Base-by-base conservation (phyloP, 2,888 invertebrate species). In the Bellardia bayeri region DNA sequence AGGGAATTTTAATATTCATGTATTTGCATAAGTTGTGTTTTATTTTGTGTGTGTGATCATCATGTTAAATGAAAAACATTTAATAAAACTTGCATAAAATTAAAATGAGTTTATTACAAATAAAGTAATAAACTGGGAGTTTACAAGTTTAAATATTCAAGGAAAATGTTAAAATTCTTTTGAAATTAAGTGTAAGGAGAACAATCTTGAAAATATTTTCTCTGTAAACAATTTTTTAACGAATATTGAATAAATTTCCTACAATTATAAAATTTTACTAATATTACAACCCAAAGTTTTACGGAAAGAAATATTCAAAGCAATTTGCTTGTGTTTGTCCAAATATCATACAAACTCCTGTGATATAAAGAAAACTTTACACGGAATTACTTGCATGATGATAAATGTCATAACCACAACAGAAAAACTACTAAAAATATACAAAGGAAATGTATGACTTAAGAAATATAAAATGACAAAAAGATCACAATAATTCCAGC, bases 71-170 rank as follows among this genome's bases (percentile, higher is more conserved):
- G 61, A 79, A 80, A 78, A 76, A 76, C 51, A 45, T 76, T 76
- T 75, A 68, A 82, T 76, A 83, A 81, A 71, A 85, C 75, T 85
- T 85, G 75, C 69, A 85, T 75, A 75, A 85, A 85, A 85, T 85
- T 85, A 81, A 81, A 85, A 80, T 49, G 75, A 85, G 85, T 85
- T 81, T 54, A 81, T 75, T 85, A 64, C 45, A 63, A 85, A 81
- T 79, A 79, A 79, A 66, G 63, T 45, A 71, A 85, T 69, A 80
- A 72, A 82, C 63, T 56, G 51, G 16, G 7, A 76, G 71, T 63
- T 45, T n/a, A 40, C 33, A 33, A 30, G 58, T 68, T 45, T 49
- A 56, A 49, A 49, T 11, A 49, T 49, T 51, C 51, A 51, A 66
- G 16, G 58, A 49, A 49, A 37, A 37, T 6, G 3, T 37, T 37